Conservation (phyloP, 2,797 vertebrate genomes). For the Pangasius macronema region DNA sequence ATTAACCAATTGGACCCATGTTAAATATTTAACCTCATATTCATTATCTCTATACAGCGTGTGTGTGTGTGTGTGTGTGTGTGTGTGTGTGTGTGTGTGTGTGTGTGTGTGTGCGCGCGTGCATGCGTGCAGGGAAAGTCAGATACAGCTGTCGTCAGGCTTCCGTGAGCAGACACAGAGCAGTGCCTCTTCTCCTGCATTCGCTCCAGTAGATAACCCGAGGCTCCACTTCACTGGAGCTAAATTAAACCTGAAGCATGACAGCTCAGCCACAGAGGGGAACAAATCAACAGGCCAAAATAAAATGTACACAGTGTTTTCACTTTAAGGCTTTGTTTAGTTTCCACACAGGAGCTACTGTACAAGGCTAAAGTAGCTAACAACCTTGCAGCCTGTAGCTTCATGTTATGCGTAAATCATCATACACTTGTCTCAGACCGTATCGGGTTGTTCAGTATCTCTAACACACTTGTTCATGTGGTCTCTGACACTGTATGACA, state of each 20-base stretch:
- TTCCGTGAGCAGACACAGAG: slow-evolving; percentile 34
- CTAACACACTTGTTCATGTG: not conserved
- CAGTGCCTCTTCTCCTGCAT: slow-evolving; percentile 5
- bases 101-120: not conserved
- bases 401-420: not conserved
- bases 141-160: slow-evolving; percentile 60
- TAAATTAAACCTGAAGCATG: slow-evolving; percentile 25
- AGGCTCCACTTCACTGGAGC: not conserved
- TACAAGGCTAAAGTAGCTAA: not conserved
- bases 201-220: slow-evolving; percentile 12
- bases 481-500: not conserved
- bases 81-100: not conserved
- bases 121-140: slow-evolving; percentile 37
- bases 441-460: not conserved
- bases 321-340: not conserved
- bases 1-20: slow-evolving; percentile 52
- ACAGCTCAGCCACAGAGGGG: not conserved
- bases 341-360: too few species aligned
- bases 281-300: not conserved
- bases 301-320: not conserved
- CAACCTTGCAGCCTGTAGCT: not conserved
- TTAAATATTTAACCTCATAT: slow-evolving; percentile 46
- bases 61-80: not conserved
- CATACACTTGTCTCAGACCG: not conserved
- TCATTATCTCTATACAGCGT: slow-evolving; percentile 27